Percentiles rank a stretch among this genome's conserved stretches.
Conservation (phyloP, 2,797 vertebrate species). For the Threskiornis aethiopicus region DNA sequence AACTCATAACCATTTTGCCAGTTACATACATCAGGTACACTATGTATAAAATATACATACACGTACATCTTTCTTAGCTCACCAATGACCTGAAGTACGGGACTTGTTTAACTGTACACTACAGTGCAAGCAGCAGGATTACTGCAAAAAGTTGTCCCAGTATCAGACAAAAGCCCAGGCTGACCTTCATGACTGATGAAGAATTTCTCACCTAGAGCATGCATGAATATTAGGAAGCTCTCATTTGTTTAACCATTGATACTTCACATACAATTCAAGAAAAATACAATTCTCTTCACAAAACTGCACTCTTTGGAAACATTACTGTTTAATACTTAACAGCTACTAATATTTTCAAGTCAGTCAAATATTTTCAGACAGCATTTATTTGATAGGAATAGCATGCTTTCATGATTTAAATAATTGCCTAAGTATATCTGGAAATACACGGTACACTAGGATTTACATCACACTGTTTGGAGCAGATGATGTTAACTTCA, state of each 20-base stretch:
- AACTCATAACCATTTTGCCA: neutral
- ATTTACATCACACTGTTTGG: neutral
- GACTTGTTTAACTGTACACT: neutral
- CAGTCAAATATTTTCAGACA: neutral
- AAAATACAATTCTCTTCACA: neutral
- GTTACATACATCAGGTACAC: neutral
- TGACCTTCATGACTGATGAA: neutral
- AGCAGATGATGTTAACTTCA: neutral
- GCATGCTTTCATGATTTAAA: neutral
- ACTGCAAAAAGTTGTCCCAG: neutral
- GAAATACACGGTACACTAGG: neutral
- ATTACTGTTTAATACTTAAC: neutral
- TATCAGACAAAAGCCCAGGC: neutral
- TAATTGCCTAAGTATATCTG: neutral
- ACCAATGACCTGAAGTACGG: neutral
- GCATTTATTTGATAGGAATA: neutral
- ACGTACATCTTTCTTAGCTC: neutral
- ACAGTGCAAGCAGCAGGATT: neutral
- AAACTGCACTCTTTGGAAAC: neutral
- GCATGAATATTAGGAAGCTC: neutral
- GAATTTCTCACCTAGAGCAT: neutral
- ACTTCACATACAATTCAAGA: neutral
- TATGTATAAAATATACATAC: accelerated
- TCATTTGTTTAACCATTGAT: neutral
- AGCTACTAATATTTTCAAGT: neutral